Conservation (phyloP, 1,140 invertebrate genomes). For the Neotoxoptera formosana region DNA sequence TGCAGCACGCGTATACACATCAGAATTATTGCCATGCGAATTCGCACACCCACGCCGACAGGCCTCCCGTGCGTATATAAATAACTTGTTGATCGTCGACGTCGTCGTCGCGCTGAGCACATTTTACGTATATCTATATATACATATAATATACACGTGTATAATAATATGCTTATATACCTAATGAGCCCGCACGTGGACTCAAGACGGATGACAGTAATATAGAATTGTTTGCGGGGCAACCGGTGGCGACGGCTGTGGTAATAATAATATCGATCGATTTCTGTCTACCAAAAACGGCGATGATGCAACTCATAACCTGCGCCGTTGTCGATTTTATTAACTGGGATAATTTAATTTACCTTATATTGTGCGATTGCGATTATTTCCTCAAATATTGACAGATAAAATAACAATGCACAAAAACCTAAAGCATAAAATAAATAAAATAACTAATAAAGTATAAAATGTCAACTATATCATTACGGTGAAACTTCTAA, state of each 20-base stretch:
- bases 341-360: no score
- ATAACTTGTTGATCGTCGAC: slow-evolving; percentile 14
- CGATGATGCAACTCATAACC: no score
- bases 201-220: not conserved
- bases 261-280: not conserved
- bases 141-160: no score
- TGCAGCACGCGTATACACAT: not conserved
- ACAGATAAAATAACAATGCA: no score
- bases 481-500: no score
- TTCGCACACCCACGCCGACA: not conserved
- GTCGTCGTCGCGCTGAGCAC: no score
- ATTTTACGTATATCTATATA: not conserved
- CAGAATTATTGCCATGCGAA: not conserved
- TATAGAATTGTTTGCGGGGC: not conserved
- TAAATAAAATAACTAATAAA: no score
- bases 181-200: not conserved
- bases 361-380: no score
- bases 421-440: no score
- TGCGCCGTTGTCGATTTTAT: no score
- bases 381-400: no score
- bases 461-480: not conserved
- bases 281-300: not conserved
- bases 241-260: not conserved
- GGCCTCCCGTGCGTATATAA: no score
- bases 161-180: not conserved